Evolutionary conservation across 2,888 invertebrate genomes (phyloP).

Genomic region (Dasysyrphus albostriatus): DNA sequence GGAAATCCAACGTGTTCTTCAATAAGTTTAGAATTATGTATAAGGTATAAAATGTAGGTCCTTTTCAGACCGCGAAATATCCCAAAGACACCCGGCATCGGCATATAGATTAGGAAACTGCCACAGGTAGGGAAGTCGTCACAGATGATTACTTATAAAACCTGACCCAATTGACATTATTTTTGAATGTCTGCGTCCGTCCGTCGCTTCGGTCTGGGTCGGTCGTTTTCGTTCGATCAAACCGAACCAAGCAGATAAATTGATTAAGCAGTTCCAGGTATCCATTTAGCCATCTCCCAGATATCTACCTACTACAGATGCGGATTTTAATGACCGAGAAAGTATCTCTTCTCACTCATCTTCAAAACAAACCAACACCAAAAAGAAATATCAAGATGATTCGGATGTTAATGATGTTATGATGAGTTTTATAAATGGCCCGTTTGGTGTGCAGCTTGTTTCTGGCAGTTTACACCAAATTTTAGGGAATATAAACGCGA

Average conservation of each 20-base stretch:
- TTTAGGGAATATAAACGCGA: slow-evolving; percentile 23
- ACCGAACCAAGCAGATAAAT: slow-evolving; percentile 16
- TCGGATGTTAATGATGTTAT: slow-evolving; percentile 42
- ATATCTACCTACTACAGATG: slow-evolving; percentile 13
- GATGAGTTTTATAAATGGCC: slow-evolving; percentile 38
- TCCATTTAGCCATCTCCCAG: not conserved
- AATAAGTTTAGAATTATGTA: slow-evolving; percentile 37
- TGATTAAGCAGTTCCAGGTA: slow-evolving; percentile 41
- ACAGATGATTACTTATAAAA: slow-evolving; percentile 31
- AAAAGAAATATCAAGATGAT: slow-evolving; percentile 13
- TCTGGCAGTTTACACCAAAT: slow-evolving; percentile 63
- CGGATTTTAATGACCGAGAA: slow-evolving; percentile 23
- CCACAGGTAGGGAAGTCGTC: slow-evolving; percentile 34
- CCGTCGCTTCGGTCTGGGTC: not conserved
- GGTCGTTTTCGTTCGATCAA: not conserved
- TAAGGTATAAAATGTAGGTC: slow-evolving; percentile 14
- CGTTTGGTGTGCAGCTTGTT: slow-evolving; percentile 28
- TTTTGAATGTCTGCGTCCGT: not conserved
- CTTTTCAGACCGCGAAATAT: slow-evolving; percentile 35
- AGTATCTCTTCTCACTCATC: slow-evolving; percentile 10
- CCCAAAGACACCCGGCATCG: slow-evolving; percentile 14
- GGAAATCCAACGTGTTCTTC: slow-evolving; percentile 58
- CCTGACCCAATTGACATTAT: slow-evolving; percentile 39
- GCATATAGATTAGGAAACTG: slow-evolving; percentile 30
- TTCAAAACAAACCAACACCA: slow-evolving; percentile 27